These are phyloP conservation scores for Sorex maritimensis DNA, from an alignment of 2,797 vertebrate genomes.

Conservation along the genomic window DNA sequence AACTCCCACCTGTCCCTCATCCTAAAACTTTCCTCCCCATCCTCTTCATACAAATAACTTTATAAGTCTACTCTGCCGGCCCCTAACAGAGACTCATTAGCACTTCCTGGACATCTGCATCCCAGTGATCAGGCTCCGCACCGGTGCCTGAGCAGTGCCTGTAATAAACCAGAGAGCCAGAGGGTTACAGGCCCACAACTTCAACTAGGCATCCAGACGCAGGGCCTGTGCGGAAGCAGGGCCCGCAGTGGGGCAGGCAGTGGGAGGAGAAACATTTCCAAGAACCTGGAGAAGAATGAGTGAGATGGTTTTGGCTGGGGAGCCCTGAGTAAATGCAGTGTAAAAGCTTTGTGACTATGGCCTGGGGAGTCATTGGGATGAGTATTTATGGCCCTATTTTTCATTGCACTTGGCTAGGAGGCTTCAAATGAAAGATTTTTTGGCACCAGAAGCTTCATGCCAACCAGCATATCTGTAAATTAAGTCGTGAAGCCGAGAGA, in stretches of 20 bases:
- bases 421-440: slow-evolving; percentile 83
- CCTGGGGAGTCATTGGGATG: slow-evolving; percentile 77
- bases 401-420: slow-evolving; percentile 73
- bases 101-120: neutral
- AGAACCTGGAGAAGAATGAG: slow-evolving; percentile 61
- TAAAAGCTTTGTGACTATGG: slow-evolving; percentile 67
- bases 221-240: slow-evolving; percentile 32
- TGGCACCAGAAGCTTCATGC: slow-evolving; percentile 69
- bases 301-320: slow-evolving; percentile 70
- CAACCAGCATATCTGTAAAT: slow-evolving; percentile 69
- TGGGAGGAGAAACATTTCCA: neutral
- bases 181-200: slow-evolving; percentile 67
- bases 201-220: slow-evolving; percentile 73
- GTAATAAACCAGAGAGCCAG: slow-evolving; percentile 56
- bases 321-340: slow-evolving; percentile 18
- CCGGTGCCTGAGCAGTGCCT: neutral
- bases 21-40: neutral
- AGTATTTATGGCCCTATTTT: slow-evolving; percentile 80
- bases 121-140: neutral
- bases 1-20: neutral
- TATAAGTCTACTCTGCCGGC: neutral
- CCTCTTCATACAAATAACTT: neutral
- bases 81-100: neutral
- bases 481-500: slow-evolving; percentile 74
- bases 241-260: slow-evolving; percentile 59